Evolutionary conservation across 1,140 invertebrate species (phyloP), one percentile per base, ranked within the genome.

Genomic region (Whitmania pigra): DNA sequence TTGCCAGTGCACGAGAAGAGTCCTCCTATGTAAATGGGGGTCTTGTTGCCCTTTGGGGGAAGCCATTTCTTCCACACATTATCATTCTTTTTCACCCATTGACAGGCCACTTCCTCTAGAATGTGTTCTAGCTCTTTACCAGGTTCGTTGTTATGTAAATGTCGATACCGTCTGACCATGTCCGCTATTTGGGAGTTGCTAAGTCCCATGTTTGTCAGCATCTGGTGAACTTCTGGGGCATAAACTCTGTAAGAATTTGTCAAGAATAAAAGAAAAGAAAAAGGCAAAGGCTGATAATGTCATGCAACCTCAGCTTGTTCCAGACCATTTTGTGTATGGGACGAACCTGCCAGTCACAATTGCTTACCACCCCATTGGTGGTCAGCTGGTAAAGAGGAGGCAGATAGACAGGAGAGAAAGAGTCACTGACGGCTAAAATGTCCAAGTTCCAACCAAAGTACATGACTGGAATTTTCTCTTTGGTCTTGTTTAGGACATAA

Each of bases 1-100:
- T 77, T 75, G 2, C 85, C 87, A 0, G 83, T 86, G 77, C 89
- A 90, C 13, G 3, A 85, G 83, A 17, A 88, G 83, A 68, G 73
- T 73, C 66, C 29, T 63, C 57, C 57, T 25, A 63, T 31, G 29
- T 25, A 63, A 63, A 63, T 63, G 9, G 57, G 57, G 57, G 29
- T 31, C 57, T 63, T 63, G 22, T 63, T 63, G 57, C 22, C 22
- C 29, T 63, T 22, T 7, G 57, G 57, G 15, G 57, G 57, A 7
- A 63, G 22, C 57, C 57, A 63, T 25, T 22, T 63, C 57, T 22
- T 25, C 57, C 57, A 63, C 6, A 63, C 3, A 13, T 63, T n/a
- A 25, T 31, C 29, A 63, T 63, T 63, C 22, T n/a, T 63, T 63
- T 1, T 22, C 57, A 63, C 22, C 57, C 57, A 63, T 49, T 17